Base-by-base conservation (phyloP, 2,888 invertebrate species). In the Hypomecis atomaria region DNA sequence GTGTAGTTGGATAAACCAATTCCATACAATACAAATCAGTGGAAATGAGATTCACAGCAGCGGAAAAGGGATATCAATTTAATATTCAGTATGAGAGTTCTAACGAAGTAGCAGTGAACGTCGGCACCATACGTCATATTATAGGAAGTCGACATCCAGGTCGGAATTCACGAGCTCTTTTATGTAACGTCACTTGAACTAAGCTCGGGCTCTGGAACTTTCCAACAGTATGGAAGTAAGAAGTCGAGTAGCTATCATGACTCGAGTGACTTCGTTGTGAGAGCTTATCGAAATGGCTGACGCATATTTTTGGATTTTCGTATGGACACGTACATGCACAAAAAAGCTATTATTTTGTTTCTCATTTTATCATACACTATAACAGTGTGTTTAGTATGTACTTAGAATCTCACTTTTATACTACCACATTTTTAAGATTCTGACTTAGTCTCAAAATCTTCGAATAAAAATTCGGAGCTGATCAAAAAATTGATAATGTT, bases 171-270 rank as follows among this genome's bases (percentile, higher is more conserved):
- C 78, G 78, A 78, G 78, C 71, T 79, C 78, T 84, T 83, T 82
- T 82, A 81, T 83, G 74, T 82, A 80, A 86, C 78, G 80, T 79
- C 80, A 82, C 84, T 87, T 82, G 81, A 84, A 82, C 77, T 79
- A 74, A 75, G 76, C 74, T 74, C 72, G 67, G 65, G 81, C 83
- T 75, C 75, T 74, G 75, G 77, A 87, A 86, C 76, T 87, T 88
- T 83, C 78, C 72, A 78, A 75, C 72, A 83, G 75, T 82, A 83
- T 82, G 80, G 85, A 81, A 81, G 81, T 81, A 81, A 77, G 80
- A 83, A 86, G 79, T 82, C 73, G 81, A 73, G 71, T 74, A 78
- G 78, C 77, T 82, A 78, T 83, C 80, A 77, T 71, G 70, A 62
- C 64, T 68, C 45, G 54, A 68, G 67, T 62, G 60, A 50, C 61